phyloP scores from a whole-genome alignment of 2,113 vertebrate genomes.

The Poeciliopsis retropinna region DNA sequence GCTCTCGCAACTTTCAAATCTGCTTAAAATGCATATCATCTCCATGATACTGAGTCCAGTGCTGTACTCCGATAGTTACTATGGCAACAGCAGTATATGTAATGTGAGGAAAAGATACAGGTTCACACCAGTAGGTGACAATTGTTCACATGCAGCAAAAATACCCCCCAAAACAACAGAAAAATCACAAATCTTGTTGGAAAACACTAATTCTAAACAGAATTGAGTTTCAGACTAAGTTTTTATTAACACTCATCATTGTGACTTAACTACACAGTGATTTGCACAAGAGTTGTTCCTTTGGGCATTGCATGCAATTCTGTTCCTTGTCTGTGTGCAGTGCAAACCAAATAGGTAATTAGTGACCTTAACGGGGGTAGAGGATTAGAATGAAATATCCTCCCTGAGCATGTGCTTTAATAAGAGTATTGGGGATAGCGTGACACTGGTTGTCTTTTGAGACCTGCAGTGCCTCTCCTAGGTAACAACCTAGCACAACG shows the following conservation, averaged over 20 bases:
- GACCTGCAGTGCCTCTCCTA: slow-evolving; percentile 52
- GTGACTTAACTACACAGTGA: slow-evolving; percentile 18
- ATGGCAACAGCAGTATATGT: slow-evolving; percentile 58
- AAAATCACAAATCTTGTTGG: neutral
- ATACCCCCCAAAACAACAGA: slow-evolving; percentile 1
- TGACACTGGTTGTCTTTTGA: slow-evolving; percentile 60
- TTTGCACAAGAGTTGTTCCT: slow-evolving; percentile 22
- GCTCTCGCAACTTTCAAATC: slow-evolving; percentile 24
- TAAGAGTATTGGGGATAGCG: slow-evolving; percentile 71
- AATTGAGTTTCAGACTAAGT: neutral
- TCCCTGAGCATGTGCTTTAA: slow-evolving; percentile 70
- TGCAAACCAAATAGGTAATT: slow-evolving; percentile 58
- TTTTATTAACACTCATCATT: neutral
- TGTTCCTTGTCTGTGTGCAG: slow-evolving; percentile 37
- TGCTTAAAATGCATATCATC: slow-evolving; percentile 27
- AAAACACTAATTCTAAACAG: neutral
- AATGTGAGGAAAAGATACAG: slow-evolving; percentile 23
- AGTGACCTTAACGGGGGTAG: slow-evolving; percentile 56
- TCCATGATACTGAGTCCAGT: slow-evolving; percentile 3
- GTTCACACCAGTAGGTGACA: slow-evolving; percentile 23
- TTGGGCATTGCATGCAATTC: slow-evolving; percentile 44
- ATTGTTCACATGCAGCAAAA: slow-evolving; percentile 23
- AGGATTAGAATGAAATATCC: slow-evolving; percentile 51
- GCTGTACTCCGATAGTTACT: slow-evolving; percentile 42
- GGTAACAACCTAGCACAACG: slow-evolving; percentile 62